phyloP scores from a whole-genome alignment of 2,888 invertebrate species.

The Mimumesa dahlbomi region DNA sequence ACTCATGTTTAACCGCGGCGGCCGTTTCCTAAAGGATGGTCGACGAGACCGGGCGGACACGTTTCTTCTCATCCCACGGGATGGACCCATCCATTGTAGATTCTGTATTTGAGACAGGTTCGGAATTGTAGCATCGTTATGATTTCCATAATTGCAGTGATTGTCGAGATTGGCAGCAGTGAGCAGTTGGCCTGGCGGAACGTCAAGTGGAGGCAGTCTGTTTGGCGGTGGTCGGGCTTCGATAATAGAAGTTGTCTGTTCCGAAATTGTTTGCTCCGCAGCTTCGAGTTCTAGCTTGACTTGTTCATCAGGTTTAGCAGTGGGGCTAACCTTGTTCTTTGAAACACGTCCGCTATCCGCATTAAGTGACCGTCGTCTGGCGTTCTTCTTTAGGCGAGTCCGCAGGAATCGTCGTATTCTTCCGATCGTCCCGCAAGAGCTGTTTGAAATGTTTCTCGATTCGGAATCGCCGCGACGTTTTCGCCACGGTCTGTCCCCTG shows the following conservation, averaged over 20 bases:
- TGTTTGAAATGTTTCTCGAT: constrained; percentile 17
- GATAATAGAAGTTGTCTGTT: not conserved
- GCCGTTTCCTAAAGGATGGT: constrained; percentile 69
- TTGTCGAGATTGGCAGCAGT: no score
- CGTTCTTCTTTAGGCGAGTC: constrained; percentile 66
- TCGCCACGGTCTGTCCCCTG: no score
- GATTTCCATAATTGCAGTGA: no score
- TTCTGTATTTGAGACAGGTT: no score
- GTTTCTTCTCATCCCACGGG: not conserved
- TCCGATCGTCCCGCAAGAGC: constrained; percentile 72
- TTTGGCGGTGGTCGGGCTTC: not conserved
- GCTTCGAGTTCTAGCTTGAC: constrained; percentile 5
- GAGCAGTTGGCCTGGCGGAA: no score
- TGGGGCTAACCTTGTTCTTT: constrained; percentile 66
- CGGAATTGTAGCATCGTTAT: no score
- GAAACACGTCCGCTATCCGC: constrained; percentile 19
- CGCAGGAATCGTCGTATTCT: constrained; percentile 75
- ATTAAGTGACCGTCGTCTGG: constrained; percentile 26
- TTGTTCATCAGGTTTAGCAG: not conserved
- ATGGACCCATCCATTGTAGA: not conserved
- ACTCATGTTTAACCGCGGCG: constrained; percentile 74
- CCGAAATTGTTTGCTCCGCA: no score
- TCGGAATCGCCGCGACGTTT: constrained; percentile 18
- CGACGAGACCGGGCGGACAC: constrained; percentile 5
- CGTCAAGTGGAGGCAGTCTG: constrained; percentile 12